Evolutionary conservation across 2,888 invertebrate species (phyloP).

Genomic region (Tribolium freemani): DNA sequence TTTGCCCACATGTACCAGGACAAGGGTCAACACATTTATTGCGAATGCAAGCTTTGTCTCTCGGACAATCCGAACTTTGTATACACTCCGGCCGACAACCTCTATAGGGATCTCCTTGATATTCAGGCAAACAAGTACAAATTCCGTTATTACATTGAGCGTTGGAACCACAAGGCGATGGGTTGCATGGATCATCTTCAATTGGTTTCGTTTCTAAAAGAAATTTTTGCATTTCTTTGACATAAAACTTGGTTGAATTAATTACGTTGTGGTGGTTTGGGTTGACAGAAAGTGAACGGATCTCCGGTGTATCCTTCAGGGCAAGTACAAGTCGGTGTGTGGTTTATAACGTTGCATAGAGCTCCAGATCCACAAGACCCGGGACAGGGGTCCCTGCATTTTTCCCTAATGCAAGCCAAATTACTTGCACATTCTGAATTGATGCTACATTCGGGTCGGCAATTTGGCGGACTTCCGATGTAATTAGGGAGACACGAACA

Average conservation of each 20-base stretch:
- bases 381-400: constrained; percentile 81
- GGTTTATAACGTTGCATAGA: constrained; percentile 76
- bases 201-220: constrained; percentile 53
- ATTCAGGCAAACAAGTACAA: constrained; percentile 69
- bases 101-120: constrained; percentile 70
- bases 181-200: constrained; percentile 73
- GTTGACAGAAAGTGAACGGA: constrained; percentile 70
- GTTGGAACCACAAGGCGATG: constrained; percentile 82
- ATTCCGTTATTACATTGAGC: constrained; percentile 69
- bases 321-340: constrained; percentile 79
- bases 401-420: constrained; percentile 80
- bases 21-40: constrained; percentile 75
- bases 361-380: constrained; percentile 79
- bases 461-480: constrained; percentile 80
- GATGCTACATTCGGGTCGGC: constrained; percentile 80
- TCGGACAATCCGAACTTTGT: constrained; percentile 73
- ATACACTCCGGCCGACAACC: constrained; percentile 75
- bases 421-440: constrained; percentile 81
- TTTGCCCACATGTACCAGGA: constrained; percentile 74
- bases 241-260: neutral
- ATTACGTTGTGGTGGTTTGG: constrained; percentile 59
- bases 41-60: constrained; percentile 73
- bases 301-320: constrained; percentile 72
- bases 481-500: constrained; percentile 78
- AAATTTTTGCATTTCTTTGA: neutral